These are phyloP conservation scores for Myxocyprinus asiaticus DNA, from an alignment of 2,113 vertebrate species.

Conservation along the genomic window DNA sequence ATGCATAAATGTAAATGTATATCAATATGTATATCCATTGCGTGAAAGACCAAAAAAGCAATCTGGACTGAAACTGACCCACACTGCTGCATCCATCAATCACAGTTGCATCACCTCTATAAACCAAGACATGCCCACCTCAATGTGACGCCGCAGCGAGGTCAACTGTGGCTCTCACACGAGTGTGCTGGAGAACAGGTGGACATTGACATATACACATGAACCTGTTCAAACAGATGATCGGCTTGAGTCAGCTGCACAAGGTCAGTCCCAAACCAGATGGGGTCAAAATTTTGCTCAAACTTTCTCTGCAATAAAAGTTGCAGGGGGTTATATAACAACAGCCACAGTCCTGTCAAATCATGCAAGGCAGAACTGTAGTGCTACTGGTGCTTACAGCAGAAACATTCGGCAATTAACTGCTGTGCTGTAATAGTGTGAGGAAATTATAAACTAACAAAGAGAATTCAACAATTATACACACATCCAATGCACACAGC, in stretches of 20 bases:
- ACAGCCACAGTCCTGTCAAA: not conserved
- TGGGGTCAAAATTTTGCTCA: not conserved
- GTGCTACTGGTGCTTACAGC: not conserved
- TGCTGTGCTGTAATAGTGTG: not conserved
- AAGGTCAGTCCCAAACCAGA: conserved; percentile 6
- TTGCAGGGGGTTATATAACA: not conserved
- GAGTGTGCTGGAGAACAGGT: conserved; percentile 26
- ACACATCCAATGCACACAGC: not conserved
- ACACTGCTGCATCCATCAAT: conserved; percentile 28
- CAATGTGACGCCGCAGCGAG: not conserved
- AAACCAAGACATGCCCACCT: not conserved
- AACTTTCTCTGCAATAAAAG: conserved; percentile 4
- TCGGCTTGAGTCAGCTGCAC: conserved; percentile 9
- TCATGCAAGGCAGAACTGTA: not conserved
- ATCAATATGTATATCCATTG: too few relatives aligned
- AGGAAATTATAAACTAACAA: conserved; percentile 1
- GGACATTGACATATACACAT: conserved; percentile 24
- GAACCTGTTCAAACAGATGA: conserved; percentile 30
- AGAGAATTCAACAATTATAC: not conserved
- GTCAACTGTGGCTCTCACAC: conserved; percentile 6
- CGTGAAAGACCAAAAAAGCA: too few relatives aligned
- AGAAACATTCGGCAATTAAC: not conserved
- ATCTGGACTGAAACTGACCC: not conserved
- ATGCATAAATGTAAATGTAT: too few relatives aligned
- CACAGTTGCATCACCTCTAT: not conserved